A percentile compares a stretch with the other conserved stretches of the same genome.
Conservation (phyloP, 1,140 invertebrate species). For the Metopolophium dirhodum region DNA sequence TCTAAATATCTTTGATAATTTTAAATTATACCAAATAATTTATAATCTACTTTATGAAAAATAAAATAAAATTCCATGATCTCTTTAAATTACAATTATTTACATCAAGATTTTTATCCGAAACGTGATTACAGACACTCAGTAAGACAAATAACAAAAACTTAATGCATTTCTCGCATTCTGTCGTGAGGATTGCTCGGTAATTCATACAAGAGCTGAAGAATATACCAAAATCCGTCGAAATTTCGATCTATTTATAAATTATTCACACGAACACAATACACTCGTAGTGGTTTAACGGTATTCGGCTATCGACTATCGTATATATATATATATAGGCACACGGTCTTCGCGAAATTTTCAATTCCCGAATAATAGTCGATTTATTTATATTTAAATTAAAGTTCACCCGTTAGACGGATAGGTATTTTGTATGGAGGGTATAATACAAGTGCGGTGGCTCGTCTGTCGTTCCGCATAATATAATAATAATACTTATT, state of each 20-base stretch:
- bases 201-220: neutral
- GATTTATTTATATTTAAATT: conserved; percentile 20
- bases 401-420: neutral
- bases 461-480: neutral
- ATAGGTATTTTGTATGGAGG: neutral
- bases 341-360: neutral
- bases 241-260: conserved; percentile 16
- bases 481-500: neutral
- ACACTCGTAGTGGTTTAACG: neutral
- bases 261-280: neutral
- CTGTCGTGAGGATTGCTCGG: neutral
- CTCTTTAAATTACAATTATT: neutral
- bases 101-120: neutral
- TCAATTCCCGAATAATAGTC: neutral
- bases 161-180: neutral
- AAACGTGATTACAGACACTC: neutral
- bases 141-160: neutral
- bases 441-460: neutral
- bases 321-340: no score
- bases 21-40: neutral
- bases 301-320: neutral
- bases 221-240: neutral
- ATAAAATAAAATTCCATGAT: neutral
- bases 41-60: neutral
- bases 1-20: no score